A percentile compares a stretch with the other conserved stretches of the same genome.
These are phyloP conservation scores for Listronotus oregonensis DNA, from an alignment of 1,140 invertebrate genomes.

Conservation along the genomic window DNA sequence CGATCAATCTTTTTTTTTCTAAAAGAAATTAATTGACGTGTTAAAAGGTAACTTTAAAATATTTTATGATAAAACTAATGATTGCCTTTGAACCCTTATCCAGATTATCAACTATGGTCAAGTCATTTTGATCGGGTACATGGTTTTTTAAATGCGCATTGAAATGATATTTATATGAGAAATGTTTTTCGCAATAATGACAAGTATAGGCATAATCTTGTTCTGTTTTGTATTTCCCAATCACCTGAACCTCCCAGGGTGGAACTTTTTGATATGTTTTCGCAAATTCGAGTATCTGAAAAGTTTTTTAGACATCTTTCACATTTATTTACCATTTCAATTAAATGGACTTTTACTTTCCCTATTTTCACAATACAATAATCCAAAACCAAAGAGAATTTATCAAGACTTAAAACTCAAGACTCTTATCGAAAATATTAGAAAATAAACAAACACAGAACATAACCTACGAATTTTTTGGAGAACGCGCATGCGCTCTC, in stretches of 20 bases:
- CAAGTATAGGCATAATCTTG: slow-evolving; percentile 7
- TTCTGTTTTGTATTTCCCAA: neutral
- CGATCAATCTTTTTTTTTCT: slow-evolving; percentile 7
- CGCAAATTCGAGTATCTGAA: neutral
- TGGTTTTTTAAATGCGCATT: slow-evolving; percentile 8
- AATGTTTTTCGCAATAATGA: slow-evolving; percentile 2
- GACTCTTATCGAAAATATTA: too few relatives aligned
- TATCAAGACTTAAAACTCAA: too few relatives aligned
- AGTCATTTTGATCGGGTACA: slow-evolving; percentile 1
- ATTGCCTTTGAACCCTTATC: too few relatives aligned
- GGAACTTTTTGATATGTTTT: neutral
- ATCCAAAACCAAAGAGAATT: too few relatives aligned
- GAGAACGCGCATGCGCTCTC: too few relatives aligned
- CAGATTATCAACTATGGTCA: too few relatives aligned
- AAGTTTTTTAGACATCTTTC: slow-evolving; percentile 8
- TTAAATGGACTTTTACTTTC: too few relatives aligned
- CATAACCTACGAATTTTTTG: too few relatives aligned
- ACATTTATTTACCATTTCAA: neutral
- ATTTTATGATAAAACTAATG: neutral
- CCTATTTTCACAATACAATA: too few relatives aligned
- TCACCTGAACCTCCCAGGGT: neutral
- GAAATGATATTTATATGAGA: slow-evolving; percentile 8
- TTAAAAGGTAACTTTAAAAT: slow-evolving; percentile 1
- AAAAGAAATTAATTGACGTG: neutral
- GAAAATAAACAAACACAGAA: too few relatives aligned